These are phyloP conservation scores for Stomatorhinus ivindoensis DNA, from an alignment of 2,113 vertebrate species.

Conservation along the genomic window DNA sequence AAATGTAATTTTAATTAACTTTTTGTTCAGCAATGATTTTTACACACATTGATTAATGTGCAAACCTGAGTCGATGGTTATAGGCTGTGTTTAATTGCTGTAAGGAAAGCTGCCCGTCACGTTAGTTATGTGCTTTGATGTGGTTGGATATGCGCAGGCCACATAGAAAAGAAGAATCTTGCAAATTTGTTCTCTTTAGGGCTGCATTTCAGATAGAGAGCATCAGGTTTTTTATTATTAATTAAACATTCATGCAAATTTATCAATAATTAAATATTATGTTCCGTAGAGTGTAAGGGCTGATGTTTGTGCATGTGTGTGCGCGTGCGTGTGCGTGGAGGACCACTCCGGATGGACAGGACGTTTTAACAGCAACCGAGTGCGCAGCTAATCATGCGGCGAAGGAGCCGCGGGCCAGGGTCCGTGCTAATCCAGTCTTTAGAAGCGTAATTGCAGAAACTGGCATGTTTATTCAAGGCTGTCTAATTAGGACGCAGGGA, in stretches of 20 bases:
- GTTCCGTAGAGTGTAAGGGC: background rate
- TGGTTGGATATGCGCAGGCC: background rate
- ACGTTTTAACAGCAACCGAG: slow-evolving; percentile 26
- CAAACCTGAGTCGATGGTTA: background rate
- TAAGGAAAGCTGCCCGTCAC: background rate
- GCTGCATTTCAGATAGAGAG: background rate
- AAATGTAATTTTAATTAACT: slow-evolving; percentile 14
- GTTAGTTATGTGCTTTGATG: background rate
- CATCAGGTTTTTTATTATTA: background rate
- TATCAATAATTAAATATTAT: background rate
- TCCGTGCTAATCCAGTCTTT: slow-evolving; percentile 35
- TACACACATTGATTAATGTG: background rate
- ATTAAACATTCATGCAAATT: background rate
- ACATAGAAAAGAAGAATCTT: background rate
- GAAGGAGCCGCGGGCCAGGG: slow-evolving; percentile 17
- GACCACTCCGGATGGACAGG: background rate
- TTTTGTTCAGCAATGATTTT: slow-evolving; percentile 9
- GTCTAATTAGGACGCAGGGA: slow-evolving; percentile 43
- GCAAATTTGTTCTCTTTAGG: background rate
- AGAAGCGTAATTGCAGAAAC: slow-evolving; percentile 3
- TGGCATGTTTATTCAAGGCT: slow-evolving; percentile 48
- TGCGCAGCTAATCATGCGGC: slow-evolving; percentile 23
- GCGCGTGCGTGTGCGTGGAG: background rate
- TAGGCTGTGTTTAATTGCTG: slow-evolving; percentile 6
- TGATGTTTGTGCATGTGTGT: background rate